phyloP scores from a whole-genome alignment of 1,140 invertebrate genomes.

The Prorops nasuta region DNA sequence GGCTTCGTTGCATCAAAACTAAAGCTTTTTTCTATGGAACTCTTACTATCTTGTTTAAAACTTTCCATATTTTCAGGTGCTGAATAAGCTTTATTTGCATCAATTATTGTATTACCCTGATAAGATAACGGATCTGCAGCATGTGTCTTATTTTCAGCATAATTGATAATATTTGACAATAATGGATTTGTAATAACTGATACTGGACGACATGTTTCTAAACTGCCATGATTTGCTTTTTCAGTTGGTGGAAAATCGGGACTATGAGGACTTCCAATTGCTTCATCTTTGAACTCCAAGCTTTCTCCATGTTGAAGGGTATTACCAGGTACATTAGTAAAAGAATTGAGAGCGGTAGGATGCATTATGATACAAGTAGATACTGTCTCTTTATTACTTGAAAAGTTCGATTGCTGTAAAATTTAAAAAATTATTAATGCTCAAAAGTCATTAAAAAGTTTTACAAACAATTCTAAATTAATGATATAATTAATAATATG shows the following conservation, averaged over 20 bases:
- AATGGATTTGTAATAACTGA: constrained; percentile 20
- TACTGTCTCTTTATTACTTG: neutral
- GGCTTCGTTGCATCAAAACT: neutral
- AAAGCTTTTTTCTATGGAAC: neutral
- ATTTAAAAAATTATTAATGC: neutral
- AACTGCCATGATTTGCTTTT: constrained; percentile 33
- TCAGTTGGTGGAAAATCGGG: constrained; percentile 48
- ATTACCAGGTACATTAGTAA: constrained; percentile 40
- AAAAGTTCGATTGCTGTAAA: neutral
- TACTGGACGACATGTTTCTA: constrained; percentile 29
- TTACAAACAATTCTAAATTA: neutral
- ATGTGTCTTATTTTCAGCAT: constrained; percentile 13
- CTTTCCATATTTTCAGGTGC: neutral
- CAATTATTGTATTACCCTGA: too few relatives aligned
- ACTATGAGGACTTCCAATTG: constrained; percentile 44
- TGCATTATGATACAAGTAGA: constrained; percentile 4
- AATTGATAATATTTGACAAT: constrained; percentile 35
- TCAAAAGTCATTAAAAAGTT: constrained; percentile 2
- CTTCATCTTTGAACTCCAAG: constrained; percentile 40
- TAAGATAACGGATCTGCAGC: constrained; percentile 9
- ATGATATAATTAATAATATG: neutral
- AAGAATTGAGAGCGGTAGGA: neutral
- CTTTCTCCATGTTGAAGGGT: constrained; percentile 46
- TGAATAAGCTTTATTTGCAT: constrained; percentile 1
- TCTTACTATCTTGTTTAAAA: neutral